Conservation (phyloP, 1,140 invertebrate genomes). For the Apis florea region DNA sequence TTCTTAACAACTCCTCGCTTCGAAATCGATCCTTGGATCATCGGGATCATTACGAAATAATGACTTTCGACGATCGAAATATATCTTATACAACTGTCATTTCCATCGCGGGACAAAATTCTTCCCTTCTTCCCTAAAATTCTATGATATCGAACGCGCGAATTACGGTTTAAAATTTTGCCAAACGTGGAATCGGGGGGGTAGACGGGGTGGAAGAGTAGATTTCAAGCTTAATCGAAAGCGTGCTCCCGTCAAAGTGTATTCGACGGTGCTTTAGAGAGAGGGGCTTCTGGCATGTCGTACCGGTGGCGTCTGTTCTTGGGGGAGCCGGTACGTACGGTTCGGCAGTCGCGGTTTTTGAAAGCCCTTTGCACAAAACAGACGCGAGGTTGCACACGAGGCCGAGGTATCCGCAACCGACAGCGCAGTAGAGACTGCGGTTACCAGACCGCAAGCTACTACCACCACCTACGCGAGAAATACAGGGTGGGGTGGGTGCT, state of each 20-base stretch:
- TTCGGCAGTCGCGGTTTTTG: constrained; percentile 74
- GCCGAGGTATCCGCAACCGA: constrained; percentile 71
- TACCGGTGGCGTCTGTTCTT: constrained; percentile 55
- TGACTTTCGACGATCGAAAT: no score
- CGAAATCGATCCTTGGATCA: no score
- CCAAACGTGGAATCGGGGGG: neutral
- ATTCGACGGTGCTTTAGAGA: constrained; percentile 43
- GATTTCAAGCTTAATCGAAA: constrained; percentile 53
- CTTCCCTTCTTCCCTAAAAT: neutral
- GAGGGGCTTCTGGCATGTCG: constrained; percentile 53
- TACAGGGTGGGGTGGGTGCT: constrained; percentile 43
- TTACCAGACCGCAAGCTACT: constrained; percentile 77
- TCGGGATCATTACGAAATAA: no score
- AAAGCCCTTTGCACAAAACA: constrained; percentile 74
- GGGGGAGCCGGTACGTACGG: constrained; percentile 51
- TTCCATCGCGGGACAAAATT: no score
- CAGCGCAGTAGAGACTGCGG: constrained; percentile 75
- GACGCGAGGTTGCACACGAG: constrained; percentile 69
- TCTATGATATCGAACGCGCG: neutral
- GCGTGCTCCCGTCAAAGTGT: constrained; percentile 56
- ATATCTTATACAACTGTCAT: no score
- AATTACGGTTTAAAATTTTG: neutral
- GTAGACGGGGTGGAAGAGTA: constrained; percentile 21
- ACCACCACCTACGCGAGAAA: constrained; percentile 67
- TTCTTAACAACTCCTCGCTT: no score